Evolutionary conservation across 2,888 invertebrate species (phyloP).

Genomic region (Andrena bucephala): DNA sequence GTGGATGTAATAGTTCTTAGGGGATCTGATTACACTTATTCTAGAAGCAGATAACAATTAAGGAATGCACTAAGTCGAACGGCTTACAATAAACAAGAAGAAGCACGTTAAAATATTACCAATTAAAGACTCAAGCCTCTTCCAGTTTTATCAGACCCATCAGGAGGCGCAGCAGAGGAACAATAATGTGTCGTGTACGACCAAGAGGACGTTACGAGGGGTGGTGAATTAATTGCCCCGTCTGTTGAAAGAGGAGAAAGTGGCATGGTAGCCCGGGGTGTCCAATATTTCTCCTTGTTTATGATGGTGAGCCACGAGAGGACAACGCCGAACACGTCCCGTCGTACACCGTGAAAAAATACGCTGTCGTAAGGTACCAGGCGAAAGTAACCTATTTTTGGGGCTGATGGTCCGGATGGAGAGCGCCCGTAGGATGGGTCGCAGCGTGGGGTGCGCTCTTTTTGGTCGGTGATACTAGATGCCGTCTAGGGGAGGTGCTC

Average conservation of each 20-base stretch:
- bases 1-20: background rate
- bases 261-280: constrained; percentile 1
- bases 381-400: constrained; percentile 55
- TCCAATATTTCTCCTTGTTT: constrained; percentile 40
- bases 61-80: background rate
- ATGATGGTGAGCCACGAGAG: constrained; percentile 2
- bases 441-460: constrained; percentile 63
- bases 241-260: constrained; percentile 3
- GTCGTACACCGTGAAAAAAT: constrained; percentile 26
- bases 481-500: constrained; percentile 67
- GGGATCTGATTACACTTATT: background rate
- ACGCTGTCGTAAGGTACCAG: constrained; percentile 18
- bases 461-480: constrained; percentile 69
- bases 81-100: constrained; percentile 11
- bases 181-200: background rate
- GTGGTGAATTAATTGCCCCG: constrained; percentile 43
- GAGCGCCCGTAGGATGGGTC: constrained; percentile 46
- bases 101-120: constrained; percentile 20
- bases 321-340: background rate
- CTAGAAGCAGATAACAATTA: background rate
- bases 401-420: constrained; percentile 19
- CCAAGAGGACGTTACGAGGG: constrained; percentile 3
- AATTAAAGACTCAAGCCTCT: constrained; percentile 10
- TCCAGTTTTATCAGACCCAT: constrained; percentile 15
- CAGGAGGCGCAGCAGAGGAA: background rate